Conservation (phyloP, 2,113 vertebrate genomes). For the Ellobius talpinus region DNA sequence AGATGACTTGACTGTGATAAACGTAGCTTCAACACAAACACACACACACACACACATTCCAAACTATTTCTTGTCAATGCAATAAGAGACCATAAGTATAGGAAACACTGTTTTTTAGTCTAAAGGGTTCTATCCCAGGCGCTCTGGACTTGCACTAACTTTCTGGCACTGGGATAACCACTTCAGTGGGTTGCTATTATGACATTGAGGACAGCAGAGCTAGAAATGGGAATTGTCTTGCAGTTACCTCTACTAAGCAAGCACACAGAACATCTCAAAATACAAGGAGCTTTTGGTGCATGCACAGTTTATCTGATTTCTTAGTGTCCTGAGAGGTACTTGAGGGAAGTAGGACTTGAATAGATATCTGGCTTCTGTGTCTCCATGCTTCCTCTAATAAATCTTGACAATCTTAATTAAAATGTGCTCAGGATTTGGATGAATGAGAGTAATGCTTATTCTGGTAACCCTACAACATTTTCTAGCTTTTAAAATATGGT, state of each 20-base stretch:
- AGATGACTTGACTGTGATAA: conserved; percentile 11
- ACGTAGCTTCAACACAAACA: neutral
- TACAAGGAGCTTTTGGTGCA: neutral
- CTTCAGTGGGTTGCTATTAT: neutral
- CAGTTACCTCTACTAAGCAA: neutral
- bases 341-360: neutral
- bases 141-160: neutral
- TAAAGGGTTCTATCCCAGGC: neutral
- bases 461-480: conserved; percentile 76
- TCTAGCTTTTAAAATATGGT: conserved; percentile 80
- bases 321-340: neutral
- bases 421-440: conserved; percentile 78
- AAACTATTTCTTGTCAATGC: neutral
- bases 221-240: neutral
- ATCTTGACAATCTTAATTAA: conserved; percentile 61
- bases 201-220: no score
- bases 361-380: neutral
- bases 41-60: neutral
- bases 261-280: neutral
- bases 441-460: conserved; percentile 82
- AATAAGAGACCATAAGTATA: neutral
- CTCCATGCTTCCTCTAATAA: neutral
- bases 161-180: neutral
- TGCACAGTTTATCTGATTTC: neutral
- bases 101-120: neutral